Evolutionary conservation across 2,797 vertebrate species (phyloP).

Genomic region (Semaprochilodus insignis): DNA sequence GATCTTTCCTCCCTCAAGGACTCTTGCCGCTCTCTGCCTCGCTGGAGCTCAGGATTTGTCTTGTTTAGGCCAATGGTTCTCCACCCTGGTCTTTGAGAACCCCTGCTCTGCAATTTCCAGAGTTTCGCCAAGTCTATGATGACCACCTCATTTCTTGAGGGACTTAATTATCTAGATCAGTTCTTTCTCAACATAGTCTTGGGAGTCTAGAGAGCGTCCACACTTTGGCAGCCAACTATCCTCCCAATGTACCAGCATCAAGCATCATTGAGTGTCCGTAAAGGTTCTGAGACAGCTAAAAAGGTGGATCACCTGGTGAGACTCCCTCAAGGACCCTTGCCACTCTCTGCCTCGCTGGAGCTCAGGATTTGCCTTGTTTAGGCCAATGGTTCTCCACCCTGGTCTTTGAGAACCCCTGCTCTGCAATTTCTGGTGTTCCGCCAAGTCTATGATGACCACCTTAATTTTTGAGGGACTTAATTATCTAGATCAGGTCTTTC

Average conservation of each 20-base stretch:
- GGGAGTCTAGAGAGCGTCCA: background rate
- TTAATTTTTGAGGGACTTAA: background rate
- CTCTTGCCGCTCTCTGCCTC: conserved; percentile 32
- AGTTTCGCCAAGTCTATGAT: background rate
- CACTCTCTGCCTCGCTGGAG: conserved; percentile 10
- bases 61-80: background rate
- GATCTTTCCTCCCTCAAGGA: conserved; percentile 68
- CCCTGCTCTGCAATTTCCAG: background rate
- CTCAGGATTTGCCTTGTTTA: background rate
- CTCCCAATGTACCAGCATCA: too few relatives aligned
- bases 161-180: background rate
- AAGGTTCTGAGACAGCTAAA: background rate
- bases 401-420: background rate
- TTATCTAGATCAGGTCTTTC: background rate
- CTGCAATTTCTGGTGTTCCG: background rate
- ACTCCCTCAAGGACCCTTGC: conserved; percentile 65
- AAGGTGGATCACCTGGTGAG: background rate
- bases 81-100: background rate
- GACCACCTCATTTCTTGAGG: background rate
- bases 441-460: background rate
- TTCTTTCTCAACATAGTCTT: background rate
- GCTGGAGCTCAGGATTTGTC: background rate
- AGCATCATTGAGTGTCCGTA: too few relatives aligned
- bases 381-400: background rate
- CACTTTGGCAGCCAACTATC: too few relatives aligned